Evolutionary conservation across 1,140 invertebrate genomes (phyloP).

Genomic region (Micrasema longulum): DNA sequence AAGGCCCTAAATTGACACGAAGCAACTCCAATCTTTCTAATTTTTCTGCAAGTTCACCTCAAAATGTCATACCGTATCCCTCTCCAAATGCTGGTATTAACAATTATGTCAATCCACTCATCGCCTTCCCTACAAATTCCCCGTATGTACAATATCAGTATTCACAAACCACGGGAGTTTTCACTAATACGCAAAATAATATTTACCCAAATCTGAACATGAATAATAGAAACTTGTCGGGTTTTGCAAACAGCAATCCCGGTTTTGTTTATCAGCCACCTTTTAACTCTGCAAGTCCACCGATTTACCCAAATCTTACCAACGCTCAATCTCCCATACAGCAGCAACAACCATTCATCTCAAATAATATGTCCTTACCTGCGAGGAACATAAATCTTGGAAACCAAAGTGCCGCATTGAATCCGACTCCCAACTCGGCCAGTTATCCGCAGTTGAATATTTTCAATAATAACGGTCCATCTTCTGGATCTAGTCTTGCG

Average conservation of each 20-base stretch:
- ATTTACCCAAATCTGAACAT: conserved; percentile 26
- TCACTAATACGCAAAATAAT: conserved; percentile 37
- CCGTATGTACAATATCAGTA: conserved; percentile 43
- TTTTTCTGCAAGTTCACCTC: conserved; percentile 32
- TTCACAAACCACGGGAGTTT: conserved; percentile 10
- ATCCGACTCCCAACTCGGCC: conserved; percentile 17
- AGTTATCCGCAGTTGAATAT: conserved; percentile 44
- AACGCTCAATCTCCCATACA: conserved; percentile 13
- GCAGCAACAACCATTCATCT: not conserved
- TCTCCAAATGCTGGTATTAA: conserved; percentile 20
- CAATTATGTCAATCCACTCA: conserved; percentile 47
- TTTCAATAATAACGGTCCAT: conserved; percentile 20
- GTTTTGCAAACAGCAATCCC: not conserved
- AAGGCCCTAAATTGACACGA: conserved; percentile 31
- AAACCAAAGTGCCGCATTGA: conserved; percentile 1
- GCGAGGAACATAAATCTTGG: not conserved
- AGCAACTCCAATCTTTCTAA: conserved; percentile 45
- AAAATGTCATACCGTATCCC: conserved; percentile 45
- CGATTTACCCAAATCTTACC: conserved; percentile 23
- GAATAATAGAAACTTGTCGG: not conserved
- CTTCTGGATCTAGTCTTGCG: conserved; percentile 1
- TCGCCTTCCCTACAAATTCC: conserved; percentile 42
- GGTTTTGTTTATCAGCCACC: conserved; percentile 31
- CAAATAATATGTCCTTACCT: not conserved
- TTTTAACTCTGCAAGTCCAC: not conserved